Evolutionary conservation across 2,797 vertebrate genomes (phyloP), one percentile per base, ranked within the genome.

Genomic region (Botia almorhae): DNA sequence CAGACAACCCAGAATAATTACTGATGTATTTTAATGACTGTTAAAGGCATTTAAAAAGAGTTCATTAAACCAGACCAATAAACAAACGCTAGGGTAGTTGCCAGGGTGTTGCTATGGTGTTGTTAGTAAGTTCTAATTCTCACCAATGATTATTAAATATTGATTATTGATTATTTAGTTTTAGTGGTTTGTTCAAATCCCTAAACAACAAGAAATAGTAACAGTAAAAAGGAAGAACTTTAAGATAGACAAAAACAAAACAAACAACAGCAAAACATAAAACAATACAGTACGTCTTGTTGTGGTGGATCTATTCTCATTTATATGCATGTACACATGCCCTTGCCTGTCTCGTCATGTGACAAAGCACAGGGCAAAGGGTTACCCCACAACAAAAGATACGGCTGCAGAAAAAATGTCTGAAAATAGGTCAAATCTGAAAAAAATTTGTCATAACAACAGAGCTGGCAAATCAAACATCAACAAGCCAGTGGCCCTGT

Each of bases 401-500:
- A 89, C 85, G 89, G 90, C 91, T 89, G 90, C 51, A 84, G 80
- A 51, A 56, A 92, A 93, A 92, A 94, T 90, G 91, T 94, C 93
- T 94, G 94, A 94, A 95, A 96, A 96, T 91, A 8, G 70, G 93
- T 92, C 91, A 92, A 92, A 96, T 95, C 93, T 95, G 92, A 92
- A 92, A 94, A 92, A 93, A 94, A 97, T 94, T 94, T 98, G 96
- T 96, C 96, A 95, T 94, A 96, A 97, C 96, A 94, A 92, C 92
- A 96, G 95, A 95, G 94, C 93, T 93, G 92, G 90, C 93, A 92
- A 94, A 95, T 96, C 79, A 86, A 81, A 95, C 94, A 94, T 92
- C 94, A 95, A 95, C 95, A 95, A 90, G 88, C 91, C 90, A 90
- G 91, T 92, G 91, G 88, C 91, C 93, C 91, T 89, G 90, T 89